These are phyloP conservation scores for Cerastoderma edule DNA, from an alignment of 2,888 invertebrate genomes.

Conservation along the genomic window DNA sequence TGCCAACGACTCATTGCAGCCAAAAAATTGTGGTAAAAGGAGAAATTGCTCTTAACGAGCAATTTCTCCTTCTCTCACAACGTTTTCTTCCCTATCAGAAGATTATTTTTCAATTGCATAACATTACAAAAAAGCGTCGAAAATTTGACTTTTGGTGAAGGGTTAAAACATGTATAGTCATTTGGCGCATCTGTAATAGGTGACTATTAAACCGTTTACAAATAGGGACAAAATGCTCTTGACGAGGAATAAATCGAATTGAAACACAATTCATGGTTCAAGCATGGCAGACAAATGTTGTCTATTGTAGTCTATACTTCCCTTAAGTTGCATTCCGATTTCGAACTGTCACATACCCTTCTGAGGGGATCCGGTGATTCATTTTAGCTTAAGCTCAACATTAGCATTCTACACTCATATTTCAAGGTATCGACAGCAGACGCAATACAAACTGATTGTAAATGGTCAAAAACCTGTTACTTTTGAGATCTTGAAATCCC, in stretches of 20 bases:
- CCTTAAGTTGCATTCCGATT: not conserved
- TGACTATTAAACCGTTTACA: not conserved
- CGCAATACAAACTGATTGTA: not conserved
- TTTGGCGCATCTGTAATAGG: not conserved
- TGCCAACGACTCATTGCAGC: too few species aligned
- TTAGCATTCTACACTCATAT: too few species aligned
- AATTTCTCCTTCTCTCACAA: slow-evolving; percentile 6
- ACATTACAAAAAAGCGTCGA: not conserved
- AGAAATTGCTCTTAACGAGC: not conserved
- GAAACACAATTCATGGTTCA: not conserved
- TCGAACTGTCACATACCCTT: not conserved
- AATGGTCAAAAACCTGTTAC: not conserved
- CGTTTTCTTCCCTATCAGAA: not conserved
- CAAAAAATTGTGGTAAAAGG: slow-evolving; percentile 10
- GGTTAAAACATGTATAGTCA: not conserved
- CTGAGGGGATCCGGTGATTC: too few species aligned
- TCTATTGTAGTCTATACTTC: not conserved
- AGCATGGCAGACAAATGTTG: not conserved
- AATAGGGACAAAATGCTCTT: not conserved
- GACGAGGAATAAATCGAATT: not conserved
- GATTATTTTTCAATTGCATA: not conserved
- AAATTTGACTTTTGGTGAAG: not conserved
- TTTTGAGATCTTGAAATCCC: not conserved
- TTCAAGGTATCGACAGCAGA: not conserved
- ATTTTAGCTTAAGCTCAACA: too few species aligned